Evolutionary conservation across 2,797 vertebrate genomes (phyloP).

Genomic region (Rhinogobio ventralis): DNA sequence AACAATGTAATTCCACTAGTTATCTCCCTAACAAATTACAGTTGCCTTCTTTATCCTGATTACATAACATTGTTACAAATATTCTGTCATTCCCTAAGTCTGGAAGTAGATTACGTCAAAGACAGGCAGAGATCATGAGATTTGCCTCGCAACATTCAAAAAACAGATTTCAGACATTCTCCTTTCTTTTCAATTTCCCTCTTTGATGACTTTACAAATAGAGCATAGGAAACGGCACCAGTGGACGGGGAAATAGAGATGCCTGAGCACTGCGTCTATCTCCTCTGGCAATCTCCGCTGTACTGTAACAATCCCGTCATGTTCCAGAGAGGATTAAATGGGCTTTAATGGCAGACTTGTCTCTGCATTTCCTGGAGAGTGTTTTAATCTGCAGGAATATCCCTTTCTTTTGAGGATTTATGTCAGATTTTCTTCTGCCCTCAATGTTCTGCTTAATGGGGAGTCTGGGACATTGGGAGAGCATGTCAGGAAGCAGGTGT

Average conservation of each 20-base stretch:
- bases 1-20: not conserved
- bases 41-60: not conserved
- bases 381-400: slow-evolving; percentile 76
- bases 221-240: slow-evolving; percentile 68
- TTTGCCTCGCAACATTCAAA: slow-evolving; percentile 27
- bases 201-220: slow-evolving; percentile 42
- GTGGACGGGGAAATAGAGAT: slow-evolving; percentile 76
- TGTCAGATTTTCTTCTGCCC: slow-evolving; percentile 61
- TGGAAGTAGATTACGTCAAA: not conserved
- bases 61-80: not conserved
- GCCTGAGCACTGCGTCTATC: slow-evolving; percentile 76
- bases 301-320: slow-evolving; percentile 74
- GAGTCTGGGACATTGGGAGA: slow-evolving; percentile 48
- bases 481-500: slow-evolving; percentile 60
- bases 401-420: slow-evolving; percentile 73
- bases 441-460: slow-evolving; percentile 53
- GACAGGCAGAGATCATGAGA: slow-evolving; percentile 25
- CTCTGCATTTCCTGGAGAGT: slow-evolving; percentile 65
- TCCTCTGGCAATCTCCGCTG: slow-evolving; percentile 69
- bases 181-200: slow-evolving; percentile 43
- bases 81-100: not conserved
- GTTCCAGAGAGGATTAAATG: slow-evolving; percentile 73
- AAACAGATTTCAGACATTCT: slow-evolving; percentile 10
- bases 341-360: slow-evolving; percentile 72
- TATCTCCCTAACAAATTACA: not conserved